Evolutionary conservation across 2,888 invertebrate species (phyloP).

Genomic region (Aspidapion aeneum): DNA sequence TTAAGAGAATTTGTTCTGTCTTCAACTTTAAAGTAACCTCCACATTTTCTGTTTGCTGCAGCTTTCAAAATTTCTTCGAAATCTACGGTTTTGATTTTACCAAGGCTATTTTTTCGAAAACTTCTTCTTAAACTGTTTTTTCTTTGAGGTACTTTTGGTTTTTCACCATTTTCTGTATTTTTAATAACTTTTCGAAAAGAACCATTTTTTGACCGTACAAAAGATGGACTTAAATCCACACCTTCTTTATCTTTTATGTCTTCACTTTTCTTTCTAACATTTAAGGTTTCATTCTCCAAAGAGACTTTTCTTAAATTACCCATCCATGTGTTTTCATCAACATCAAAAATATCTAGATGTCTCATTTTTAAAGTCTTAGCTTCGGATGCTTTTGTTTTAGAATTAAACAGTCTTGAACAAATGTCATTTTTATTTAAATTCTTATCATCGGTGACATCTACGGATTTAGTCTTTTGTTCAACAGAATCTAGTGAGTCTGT

Average conservation of each 20-base stretch:
- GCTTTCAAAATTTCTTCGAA: constrained; percentile 34
- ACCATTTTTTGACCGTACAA: constrained; percentile 20
- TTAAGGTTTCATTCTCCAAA: constrained; percentile 23
- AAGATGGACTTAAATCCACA: constrained; percentile 12
- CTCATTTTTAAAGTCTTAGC: constrained; percentile 61
- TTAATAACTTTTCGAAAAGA: constrained; percentile 19
- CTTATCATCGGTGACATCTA: constrained; percentile 34
- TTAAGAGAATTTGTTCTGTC: constrained; percentile 37
- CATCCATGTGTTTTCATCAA: constrained; percentile 37
- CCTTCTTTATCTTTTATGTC: constrained; percentile 15
- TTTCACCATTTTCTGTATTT: constrained; percentile 30
- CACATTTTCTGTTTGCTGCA: constrained; percentile 31
- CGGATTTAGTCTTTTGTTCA: constrained; percentile 30
- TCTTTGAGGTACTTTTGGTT: constrained; percentile 32
- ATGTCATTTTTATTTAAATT: constrained; percentile 36
- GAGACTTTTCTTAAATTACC: constrained; percentile 32
- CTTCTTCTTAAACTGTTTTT: constrained; percentile 55
- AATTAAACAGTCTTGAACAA: constrained; percentile 53
- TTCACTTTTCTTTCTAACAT: constrained; percentile 3
- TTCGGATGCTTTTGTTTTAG: constrained; percentile 57
- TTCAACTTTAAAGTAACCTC: constrained; percentile 31
- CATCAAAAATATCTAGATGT: constrained; percentile 51
- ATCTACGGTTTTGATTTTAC: constrained; percentile 29
- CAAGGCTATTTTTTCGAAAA: constrained; percentile 45
- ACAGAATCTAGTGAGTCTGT: constrained; percentile 59